phyloP scores from a whole-genome alignment of 2,888 invertebrate species.

The Eristalis tenax region DNA sequence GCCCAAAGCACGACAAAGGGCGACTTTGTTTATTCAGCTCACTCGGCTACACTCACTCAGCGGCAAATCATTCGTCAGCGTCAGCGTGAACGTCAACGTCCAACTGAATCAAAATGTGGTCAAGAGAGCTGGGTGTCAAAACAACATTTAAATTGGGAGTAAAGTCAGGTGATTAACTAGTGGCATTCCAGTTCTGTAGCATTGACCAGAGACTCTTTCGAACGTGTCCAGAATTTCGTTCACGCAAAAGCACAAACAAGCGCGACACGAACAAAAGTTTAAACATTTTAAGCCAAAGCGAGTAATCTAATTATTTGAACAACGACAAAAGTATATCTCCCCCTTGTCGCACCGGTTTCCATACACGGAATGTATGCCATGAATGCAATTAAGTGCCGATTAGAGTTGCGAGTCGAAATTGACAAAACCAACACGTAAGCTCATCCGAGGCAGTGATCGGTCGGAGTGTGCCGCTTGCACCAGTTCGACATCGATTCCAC shows the following conservation, averaged over 20 bases:
- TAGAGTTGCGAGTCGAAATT: slow-evolving; percentile 22
- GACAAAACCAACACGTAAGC: slow-evolving; percentile 35
- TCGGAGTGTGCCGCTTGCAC: slow-evolving; percentile 31
- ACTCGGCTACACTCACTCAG: background rate
- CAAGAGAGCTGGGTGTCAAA: background rate
- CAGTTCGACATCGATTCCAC: slow-evolving; percentile 11
- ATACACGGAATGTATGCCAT: slow-evolving; percentile 11
- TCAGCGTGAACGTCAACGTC: background rate
- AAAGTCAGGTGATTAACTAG: slow-evolving; percentile 32
- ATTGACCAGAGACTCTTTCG: slow-evolving; percentile 22
- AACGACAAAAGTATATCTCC: background rate
- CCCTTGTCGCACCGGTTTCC: background rate
- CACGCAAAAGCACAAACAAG: background rate
- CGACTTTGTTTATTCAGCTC: background rate
- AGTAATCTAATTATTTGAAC: background rate
- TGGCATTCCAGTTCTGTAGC: slow-evolving; percentile 20
- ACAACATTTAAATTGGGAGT: slow-evolving; percentile 6
- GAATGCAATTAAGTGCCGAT: slow-evolving; percentile 53
- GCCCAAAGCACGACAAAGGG: background rate
- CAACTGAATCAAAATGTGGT: background rate
- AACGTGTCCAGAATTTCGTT: slow-evolving; percentile 38
- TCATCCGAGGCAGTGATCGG: background rate
- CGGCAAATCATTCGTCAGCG: background rate
- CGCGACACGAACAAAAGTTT: background rate
- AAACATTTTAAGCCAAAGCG: slow-evolving; percentile 4